phyloP scores from a whole-genome alignment of 2,888 invertebrate genomes.

The Eledona agricola region DNA sequence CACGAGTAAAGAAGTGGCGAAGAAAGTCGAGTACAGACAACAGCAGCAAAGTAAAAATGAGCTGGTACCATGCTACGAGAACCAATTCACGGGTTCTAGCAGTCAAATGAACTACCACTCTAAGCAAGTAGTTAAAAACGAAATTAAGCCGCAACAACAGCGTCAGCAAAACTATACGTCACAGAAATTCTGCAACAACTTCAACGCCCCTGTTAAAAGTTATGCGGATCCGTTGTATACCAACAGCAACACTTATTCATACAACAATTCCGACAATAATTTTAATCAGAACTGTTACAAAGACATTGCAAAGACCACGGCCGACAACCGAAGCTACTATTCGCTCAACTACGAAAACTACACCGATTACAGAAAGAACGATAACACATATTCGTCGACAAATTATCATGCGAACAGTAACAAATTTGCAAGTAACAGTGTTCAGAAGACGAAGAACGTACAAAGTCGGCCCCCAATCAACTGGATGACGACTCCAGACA shows the following conservation, averaged over 20 bases:
- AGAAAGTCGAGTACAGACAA: slow-evolving; percentile 3
- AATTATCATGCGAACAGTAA: slow-evolving; percentile 30
- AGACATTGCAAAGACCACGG: slow-evolving; percentile 40
- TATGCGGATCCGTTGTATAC: slow-evolving; percentile 55
- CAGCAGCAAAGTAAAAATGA: slow-evolving; percentile 11
- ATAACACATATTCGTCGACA: slow-evolving; percentile 27
- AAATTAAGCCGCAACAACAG: slow-evolving; percentile 17
- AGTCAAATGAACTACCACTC: slow-evolving; percentile 10
- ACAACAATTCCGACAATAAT: slow-evolving; percentile 49
- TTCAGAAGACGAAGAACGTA: slow-evolving; percentile 36
- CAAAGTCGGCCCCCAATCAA: slow-evolving; percentile 65
- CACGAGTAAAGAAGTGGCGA: slow-evolving; percentile 2
- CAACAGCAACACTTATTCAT: slow-evolving; percentile 53
- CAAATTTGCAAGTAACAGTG: slow-evolving; percentile 12
- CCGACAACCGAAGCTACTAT: slow-evolving; percentile 47
- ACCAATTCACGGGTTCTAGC: slow-evolving; percentile 8
- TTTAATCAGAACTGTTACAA: slow-evolving; percentile 51
- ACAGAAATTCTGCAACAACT: slow-evolving; percentile 21
- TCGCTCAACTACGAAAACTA: slow-evolving; percentile 55
- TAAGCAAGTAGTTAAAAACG: slow-evolving; percentile 10
- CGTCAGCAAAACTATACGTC: slow-evolving; percentile 6
- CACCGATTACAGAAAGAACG: slow-evolving; percentile 46
- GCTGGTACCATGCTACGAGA: slow-evolving; percentile 10
- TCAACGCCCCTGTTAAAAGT: slow-evolving; percentile 42
- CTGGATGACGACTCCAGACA: slow-evolving; percentile 71